phyloP scores from a whole-genome alignment of 1,140 invertebrate species.

The Ceratitis capitata region DNA sequence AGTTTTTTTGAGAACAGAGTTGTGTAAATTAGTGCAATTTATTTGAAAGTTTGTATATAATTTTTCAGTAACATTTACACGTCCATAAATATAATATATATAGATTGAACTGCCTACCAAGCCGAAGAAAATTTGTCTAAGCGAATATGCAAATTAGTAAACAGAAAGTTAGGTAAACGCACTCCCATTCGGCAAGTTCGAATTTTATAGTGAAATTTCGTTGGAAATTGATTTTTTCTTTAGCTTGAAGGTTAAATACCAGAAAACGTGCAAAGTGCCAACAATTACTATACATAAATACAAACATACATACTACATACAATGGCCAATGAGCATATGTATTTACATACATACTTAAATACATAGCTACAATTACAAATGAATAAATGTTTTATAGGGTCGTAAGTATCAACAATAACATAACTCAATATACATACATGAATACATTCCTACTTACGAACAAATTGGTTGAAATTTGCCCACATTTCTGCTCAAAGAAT shows the following conservation, averaged over 20 bases:
- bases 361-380: background rate
- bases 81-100: no score
- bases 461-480: background rate
- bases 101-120: background rate
- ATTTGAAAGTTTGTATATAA: no score
- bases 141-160: background rate
- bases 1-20: no score
- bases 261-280: background rate
- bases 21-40: no score
- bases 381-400: no score
- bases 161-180: background rate
- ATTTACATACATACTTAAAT: background rate
- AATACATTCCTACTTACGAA: background rate
- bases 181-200: background rate
- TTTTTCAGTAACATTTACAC: no score
- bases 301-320: no score
- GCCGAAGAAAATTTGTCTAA: background rate
- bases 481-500: background rate
- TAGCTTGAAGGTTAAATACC: conserved; percentile 19
- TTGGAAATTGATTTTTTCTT: conserved; percentile 30
- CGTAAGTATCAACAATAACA: background rate
- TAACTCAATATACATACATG: background rate
- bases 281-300: background rate
- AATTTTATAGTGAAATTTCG: background rate
- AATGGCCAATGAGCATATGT: no score